Conservation (phyloP, 2,888 invertebrate species). For the Eremobia ochroleuca region DNA sequence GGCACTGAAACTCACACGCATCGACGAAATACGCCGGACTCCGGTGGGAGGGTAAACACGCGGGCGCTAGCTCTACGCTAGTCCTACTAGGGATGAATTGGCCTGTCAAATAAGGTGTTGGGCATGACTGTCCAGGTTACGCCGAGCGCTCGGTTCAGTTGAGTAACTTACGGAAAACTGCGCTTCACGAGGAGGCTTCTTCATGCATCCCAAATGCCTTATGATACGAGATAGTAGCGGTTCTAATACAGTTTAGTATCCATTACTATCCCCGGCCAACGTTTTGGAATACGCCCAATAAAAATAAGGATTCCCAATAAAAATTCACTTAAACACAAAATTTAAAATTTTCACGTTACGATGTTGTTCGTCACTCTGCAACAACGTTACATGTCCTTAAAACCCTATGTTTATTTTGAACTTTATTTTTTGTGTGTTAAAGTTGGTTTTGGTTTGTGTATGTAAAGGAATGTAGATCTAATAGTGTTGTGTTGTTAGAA, state of each 20-base stretch:
- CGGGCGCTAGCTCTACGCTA: too few relatives aligned
- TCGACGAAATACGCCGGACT: too few relatives aligned
- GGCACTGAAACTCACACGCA: too few relatives aligned
- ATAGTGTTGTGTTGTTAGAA: slow-evolving; percentile 78
- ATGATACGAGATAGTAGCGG: slow-evolving; percentile 5
- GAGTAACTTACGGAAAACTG: too few relatives aligned
- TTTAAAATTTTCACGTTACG: slow-evolving; percentile 89
- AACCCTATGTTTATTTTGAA: slow-evolving; percentile 31
- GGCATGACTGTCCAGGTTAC: too few relatives aligned
- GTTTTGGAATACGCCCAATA: slow-evolving; percentile 74
- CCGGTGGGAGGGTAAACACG: too few relatives aligned
- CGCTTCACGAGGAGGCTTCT: too few relatives aligned
- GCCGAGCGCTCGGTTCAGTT: too few relatives aligned
- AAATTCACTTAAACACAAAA: slow-evolving; percentile 90
- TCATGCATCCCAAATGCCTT: too few relatives aligned
- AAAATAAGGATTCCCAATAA: slow-evolving; percentile 87
- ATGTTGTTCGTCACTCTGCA: slow-evolving; percentile 62
- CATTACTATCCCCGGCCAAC: slow-evolving; percentile 38
- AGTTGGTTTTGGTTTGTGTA: slow-evolving; percentile 62
- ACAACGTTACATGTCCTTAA: slow-evolving; percentile 66
- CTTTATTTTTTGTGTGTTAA: slow-evolving; percentile 44
- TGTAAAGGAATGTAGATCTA: slow-evolving; percentile 69
- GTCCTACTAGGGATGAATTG: too few relatives aligned
- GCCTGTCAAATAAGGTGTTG: too few relatives aligned
- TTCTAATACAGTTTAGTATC: slow-evolving; percentile 44